Evolutionary conservation across 2,113 vertebrate species (phyloP).

Genomic region (Neolamprologus brichardi): DNA sequence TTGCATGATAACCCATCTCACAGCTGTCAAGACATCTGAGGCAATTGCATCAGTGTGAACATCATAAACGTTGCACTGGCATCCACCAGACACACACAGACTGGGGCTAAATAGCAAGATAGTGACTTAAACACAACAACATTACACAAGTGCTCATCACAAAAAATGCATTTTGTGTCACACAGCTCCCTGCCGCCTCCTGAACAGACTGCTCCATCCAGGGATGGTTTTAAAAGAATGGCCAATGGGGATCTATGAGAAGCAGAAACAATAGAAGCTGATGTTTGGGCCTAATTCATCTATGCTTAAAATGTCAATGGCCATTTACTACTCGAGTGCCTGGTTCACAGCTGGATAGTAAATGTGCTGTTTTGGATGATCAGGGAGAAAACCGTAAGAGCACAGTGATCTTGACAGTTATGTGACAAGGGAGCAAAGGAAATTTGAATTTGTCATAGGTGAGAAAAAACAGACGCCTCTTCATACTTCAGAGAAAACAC

Average conservation of each 20-base stretch:
- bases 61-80: neutral
- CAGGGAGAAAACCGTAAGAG: neutral
- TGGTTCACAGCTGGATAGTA: neutral
- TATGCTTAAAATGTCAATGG: neutral
- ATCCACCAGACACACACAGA: neutral
- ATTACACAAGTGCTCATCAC: neutral
- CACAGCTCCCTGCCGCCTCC: neutral
- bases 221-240: neutral
- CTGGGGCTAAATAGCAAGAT: neutral
- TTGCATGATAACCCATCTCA: neutral
- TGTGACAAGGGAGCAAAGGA: slow-evolving; percentile 15
- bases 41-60: neutral
- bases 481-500: slow-evolving; percentile 26
- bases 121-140: neutral
- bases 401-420: slow-evolving; percentile 37
- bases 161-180: neutral
- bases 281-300: neutral
- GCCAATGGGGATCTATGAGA: neutral
- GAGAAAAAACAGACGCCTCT: slow-evolving; percentile 27
- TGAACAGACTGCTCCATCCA: neutral
- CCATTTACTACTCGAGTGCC: neutral
- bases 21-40: neutral
- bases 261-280: neutral
- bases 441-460: slow-evolving; percentile 50
- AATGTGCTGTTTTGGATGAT: slow-evolving; percentile 1